Evolutionary conservation across 2,113 vertebrate genomes (phyloP).

Genomic region (Ancistrus triradiatus): DNA sequence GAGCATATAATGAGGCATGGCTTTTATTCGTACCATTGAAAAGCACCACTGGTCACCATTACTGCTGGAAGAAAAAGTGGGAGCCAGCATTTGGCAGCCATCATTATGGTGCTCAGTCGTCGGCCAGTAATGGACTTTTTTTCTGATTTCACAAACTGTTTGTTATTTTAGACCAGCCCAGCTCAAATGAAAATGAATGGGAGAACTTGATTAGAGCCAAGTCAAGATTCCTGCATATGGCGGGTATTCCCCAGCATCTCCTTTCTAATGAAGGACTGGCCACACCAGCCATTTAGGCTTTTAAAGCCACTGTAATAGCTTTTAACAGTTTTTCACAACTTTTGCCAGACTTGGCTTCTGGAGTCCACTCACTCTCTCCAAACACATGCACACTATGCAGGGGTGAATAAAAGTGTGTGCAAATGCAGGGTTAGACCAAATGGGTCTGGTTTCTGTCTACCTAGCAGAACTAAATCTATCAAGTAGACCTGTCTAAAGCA

Average conservation of each 20-base stretch:
- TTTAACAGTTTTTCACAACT: background rate
- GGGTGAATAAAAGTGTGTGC: too few species aligned
- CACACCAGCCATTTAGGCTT: background rate
- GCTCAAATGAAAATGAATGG: slow-evolving; percentile 33
- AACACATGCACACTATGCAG: too few species aligned
- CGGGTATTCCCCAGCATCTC: background rate
- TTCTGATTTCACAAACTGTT: slow-evolving; percentile 30
- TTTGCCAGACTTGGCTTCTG: too few species aligned
- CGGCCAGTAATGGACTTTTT: slow-evolving; percentile 43
- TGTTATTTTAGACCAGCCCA: slow-evolving; percentile 40
- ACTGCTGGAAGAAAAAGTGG: slow-evolving; percentile 7
- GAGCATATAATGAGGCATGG: background rate
- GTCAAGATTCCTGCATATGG: slow-evolving; percentile 8
- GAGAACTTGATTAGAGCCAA: slow-evolving; percentile 13
- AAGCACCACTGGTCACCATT: slow-evolving; percentile 9
- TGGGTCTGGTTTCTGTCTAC: too few species aligned
- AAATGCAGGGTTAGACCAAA: too few species aligned
- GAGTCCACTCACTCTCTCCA: too few species aligned
- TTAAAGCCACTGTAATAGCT: background rate
- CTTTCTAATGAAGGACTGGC: slow-evolving; percentile 8
- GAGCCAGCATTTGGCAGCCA: slow-evolving; percentile 13
- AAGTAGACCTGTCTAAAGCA: too few species aligned
- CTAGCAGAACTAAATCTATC: too few species aligned
- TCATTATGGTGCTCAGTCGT: slow-evolving; percentile 31
- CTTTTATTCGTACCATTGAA: slow-evolving; percentile 12